Base-by-base conservation (phyloP, 2,888 invertebrate species). In the Drosophila testacea region DNA sequence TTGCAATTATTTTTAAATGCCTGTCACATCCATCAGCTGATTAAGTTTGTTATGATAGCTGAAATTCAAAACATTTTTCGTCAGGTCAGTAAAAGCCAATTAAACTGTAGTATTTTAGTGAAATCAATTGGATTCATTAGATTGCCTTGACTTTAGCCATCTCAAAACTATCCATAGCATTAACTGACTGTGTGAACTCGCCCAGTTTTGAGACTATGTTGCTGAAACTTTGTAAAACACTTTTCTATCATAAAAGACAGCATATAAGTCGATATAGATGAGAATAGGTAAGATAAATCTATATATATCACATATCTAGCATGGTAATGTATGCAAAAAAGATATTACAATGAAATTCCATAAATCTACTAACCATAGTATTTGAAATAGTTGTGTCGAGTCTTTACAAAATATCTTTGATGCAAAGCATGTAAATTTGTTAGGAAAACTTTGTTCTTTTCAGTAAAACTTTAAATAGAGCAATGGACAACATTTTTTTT, bases 1-100 rank as follows among this genome's bases (percentile, higher is more conserved):
- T 42, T 7, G 11, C 50, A 36, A 4, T 11, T 50, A 30, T 36
- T 30, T 22, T 6, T 50, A 50, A 41, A n/a, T n/a, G 11, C 5
- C 41, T 9, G 41, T 42, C 6, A n/a, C 54, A 54, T 32, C 9
- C 11, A 22, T n/a, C 7, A 30, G 41, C 28, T 54, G 41, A 32
- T 54, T 16, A 41, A 30, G 1, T 48, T 47, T 4, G 10, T 5
- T 41, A 11, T 34, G 9, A 22, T 54, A 5, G 10, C 9, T 39
- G 11, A 28, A 39, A 13, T 10, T 7, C 38, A 13, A 27, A 32
- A 9, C 7, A 32, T 22, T 22, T 22, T 22, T 22, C 2, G 1
- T 22, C 1, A 22, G 22, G 22, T 22, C 22, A 3, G 22, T 22
- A 22, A 22, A 22, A 22, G 22, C 22, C 22, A 22, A 22, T 22